Evolutionary conservation across 2,797 vertebrate genomes (phyloP).

Genomic region (Karalla daura): DNA sequence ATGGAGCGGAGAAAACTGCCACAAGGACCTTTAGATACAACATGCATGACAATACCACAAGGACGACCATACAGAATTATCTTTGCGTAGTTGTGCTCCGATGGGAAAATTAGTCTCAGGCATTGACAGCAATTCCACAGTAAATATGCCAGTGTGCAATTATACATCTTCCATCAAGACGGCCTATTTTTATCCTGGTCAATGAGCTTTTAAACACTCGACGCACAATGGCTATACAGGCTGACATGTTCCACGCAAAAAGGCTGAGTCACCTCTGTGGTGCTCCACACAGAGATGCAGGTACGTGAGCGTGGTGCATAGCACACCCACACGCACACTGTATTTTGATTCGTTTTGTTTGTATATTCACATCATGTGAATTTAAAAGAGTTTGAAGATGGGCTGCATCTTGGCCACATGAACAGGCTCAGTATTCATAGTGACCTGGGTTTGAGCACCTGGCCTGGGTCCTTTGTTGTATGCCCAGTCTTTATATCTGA

Average conservation of each 20-base stretch:
- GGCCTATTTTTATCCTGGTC: background rate
- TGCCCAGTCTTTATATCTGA: too few species aligned
- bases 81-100: background rate
- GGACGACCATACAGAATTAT: background rate
- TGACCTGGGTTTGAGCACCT: too few species aligned
- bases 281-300: constrained; percentile 21
- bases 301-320: constrained; percentile 10
- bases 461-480: too few species aligned
- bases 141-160: background rate
- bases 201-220: constrained; percentile 3
- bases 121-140: background rate
- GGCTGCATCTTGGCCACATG: too few species aligned
- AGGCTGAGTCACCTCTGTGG: constrained; percentile 22
- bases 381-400: too few species aligned
- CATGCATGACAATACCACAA: constrained; percentile 4
- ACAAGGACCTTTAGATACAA: background rate
- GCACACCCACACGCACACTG: background rate
- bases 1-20: constrained; percentile 29
- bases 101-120: background rate
- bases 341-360: too few species aligned
- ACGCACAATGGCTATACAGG: background rate
- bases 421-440: too few species aligned
- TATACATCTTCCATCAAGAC: background rate
- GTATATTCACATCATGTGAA: too few species aligned
- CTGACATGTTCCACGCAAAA: background rate